Evolutionary conservation across 2,797 vertebrate species (phyloP), one percentile per base, ranked within the genome.

Genomic region (Chromobotia macracanthus): DNA sequence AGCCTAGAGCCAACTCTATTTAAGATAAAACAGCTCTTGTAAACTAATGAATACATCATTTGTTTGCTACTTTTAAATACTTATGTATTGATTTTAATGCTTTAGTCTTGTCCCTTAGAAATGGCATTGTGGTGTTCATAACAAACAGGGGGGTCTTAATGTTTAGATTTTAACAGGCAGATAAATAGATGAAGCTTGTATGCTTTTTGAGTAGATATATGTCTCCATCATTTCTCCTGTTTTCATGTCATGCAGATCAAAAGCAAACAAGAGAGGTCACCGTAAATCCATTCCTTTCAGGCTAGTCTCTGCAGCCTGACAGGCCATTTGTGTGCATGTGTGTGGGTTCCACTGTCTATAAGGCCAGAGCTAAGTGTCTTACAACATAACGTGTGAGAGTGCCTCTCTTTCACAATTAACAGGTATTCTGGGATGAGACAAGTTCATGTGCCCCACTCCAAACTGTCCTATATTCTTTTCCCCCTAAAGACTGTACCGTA

Each of bases 141-240:
- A 28, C 4, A 28, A 28, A 28, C 28, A 28, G 28, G 28, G 28
- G 28, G 28, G 2, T 28, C 28, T 28, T 2, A 28, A 28, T 28
- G 28, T 28, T 28, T 28, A 28, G 28, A 28, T 2, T 28, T 28
- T 28, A 28, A 28, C 28, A 28, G 28, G 28, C 28, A 28, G 28
- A 28, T 38, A 38, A 38, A 38, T 9, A 38, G 38, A 3, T 28
- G 38, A 38, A 38, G 38, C 31, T 35, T 82, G 64, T 93, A 95
- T 94, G 92, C 93, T 95, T 95, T 96, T 96, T 97, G 95, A 96
- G 97, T 96, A 95, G 94, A 95, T 95, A 97, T 94, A 94, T 94
- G 93, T 92, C 91, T 89, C 92, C 38, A 82, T 85, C n/a, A n/a
- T n/a, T n/a, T n/a, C n/a, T n/a, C n/a, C 28, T 82, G 83, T 89